phyloP scores from a whole-genome alignment of 1,140 invertebrate genomes.

The Rhagoletis pomonella region DNA sequence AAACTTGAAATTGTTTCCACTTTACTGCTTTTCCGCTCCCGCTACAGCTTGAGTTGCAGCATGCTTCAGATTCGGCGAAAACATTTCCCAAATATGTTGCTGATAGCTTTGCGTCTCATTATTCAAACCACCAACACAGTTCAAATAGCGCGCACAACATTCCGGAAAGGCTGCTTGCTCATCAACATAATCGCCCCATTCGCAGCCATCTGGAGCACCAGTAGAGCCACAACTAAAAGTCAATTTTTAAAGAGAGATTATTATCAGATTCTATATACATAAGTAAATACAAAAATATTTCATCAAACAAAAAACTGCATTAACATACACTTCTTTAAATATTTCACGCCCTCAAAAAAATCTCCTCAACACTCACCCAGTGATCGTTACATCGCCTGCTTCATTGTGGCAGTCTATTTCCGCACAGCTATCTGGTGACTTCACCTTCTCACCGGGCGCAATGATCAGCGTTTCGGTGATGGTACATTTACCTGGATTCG shows the following conservation, averaged over 20 bases:
- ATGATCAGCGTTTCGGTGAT: background rate
- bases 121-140: background rate
- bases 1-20: background rate
- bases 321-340: no score
- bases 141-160: slow-evolving; percentile 15
- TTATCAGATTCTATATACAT: background rate
- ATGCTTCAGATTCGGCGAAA: background rate
- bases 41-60: background rate
- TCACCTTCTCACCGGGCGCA: background rate
- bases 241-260: background rate
- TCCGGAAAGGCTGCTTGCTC: background rate
- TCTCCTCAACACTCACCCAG: background rate
- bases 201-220: slow-evolving; percentile 38
- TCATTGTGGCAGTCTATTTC: slow-evolving; percentile 18
- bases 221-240: background rate
- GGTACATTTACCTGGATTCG: slow-evolving; percentile 18
- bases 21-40: background rate
- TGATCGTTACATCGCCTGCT: background rate
- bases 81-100: slow-evolving; percentile 8
- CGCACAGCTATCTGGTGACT: background rate
- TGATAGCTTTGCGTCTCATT: background rate
- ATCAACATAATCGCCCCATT: slow-evolving; percentile 44
- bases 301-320: no score
- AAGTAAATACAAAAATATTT: background rate
- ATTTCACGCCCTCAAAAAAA: no score